Base-by-base conservation (phyloP, 2,888 invertebrate genomes). In the Zelleria hepariella region DNA sequence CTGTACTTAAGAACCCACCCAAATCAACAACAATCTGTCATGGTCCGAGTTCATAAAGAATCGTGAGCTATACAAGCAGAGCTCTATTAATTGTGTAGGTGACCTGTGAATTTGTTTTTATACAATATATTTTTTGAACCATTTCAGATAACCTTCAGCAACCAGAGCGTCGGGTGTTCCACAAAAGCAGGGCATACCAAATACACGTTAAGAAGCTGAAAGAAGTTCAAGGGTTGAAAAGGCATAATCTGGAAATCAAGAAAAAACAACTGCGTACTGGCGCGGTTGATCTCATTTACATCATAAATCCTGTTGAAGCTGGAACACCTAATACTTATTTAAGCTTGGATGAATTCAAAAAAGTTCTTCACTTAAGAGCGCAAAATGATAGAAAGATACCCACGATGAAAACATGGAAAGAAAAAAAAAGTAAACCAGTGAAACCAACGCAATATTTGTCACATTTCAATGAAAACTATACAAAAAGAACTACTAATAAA, bases 251-350 rank as follows among this genome's bases (percentile, higher is more conserved):
- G 1, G 51, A 69, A 18, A 63, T 83, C 10, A 75, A 71, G 65
- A 68, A 70, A 60, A 66, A n/a, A 24, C n/a, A 49, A 15, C 18
- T 58, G 4, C 61, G 62, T 52, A 61, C 63, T 2, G 58, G 63
- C 2, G 57, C 60, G 0, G 67, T 71, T 10, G 69, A 78, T 6
- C 60, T 79, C 0, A 74, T 87, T 47, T 87, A 86, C 56, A 79
- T 87, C 32, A 74, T 74, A 54, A 87, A 87, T 58, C 87, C 87
- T 0, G 74, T 87, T 0, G 87, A 87, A 73, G 73, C 85, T 0
- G 72, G 73, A 62, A 56, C 82, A 59, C 80, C 86, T 0, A 69
- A 80, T 3, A 67, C 86, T 0, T 86, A 68, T 63, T 58, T 86
- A 8, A 71, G 76, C 5, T 26, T 75, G 48, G 72, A 79, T 48